These are phyloP conservation scores for Mugil cephalus DNA, from an alignment of 2,113 vertebrate species.

Conservation along the genomic window DNA sequence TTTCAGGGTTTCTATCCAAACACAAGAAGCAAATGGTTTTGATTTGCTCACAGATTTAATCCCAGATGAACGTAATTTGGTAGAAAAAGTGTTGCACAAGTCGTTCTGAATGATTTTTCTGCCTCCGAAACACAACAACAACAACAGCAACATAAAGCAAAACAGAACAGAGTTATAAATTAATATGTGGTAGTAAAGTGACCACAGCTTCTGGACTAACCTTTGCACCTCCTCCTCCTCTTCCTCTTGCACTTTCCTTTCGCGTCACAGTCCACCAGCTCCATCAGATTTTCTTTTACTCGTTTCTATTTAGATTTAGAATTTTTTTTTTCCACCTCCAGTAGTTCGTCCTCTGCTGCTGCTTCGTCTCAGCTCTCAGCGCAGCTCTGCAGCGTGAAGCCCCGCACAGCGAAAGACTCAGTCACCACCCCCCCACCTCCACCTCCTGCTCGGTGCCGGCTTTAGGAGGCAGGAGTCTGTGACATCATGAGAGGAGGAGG, in stretches of 20 bases:
- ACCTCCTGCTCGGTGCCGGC: constrained; percentile 22
- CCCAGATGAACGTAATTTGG: too few relatives aligned
- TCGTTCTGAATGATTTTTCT: too few relatives aligned
- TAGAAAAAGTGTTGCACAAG: too few relatives aligned
- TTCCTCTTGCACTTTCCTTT: constrained; percentile 54
- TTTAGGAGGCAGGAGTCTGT: constrained; percentile 49
- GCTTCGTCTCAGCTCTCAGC: not conserved
- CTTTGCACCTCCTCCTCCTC: constrained; percentile 70
- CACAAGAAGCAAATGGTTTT: too few relatives aligned
- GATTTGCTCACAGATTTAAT: too few relatives aligned
- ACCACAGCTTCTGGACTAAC: constrained; percentile 29
- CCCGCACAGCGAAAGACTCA: constrained; percentile 13
- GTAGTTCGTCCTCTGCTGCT: constrained; percentile 6
- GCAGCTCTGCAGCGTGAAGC: constrained; percentile 43
- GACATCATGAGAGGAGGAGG: constrained; percentile 62
- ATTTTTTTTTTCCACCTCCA: not conserved
- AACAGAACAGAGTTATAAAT: too few relatives aligned
- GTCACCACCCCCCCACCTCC: not conserved
- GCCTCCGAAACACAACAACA: too few relatives aligned
- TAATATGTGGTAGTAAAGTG: not conserved
- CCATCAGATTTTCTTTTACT: constrained; percentile 12
- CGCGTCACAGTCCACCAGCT: constrained; percentile 32
- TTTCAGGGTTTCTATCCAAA: too few relatives aligned
- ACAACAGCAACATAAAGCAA: too few relatives aligned
- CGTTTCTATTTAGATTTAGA: too few relatives aligned